Conservation (phyloP, 2,888 invertebrate species). For the Frankliniella intonsa region DNA sequence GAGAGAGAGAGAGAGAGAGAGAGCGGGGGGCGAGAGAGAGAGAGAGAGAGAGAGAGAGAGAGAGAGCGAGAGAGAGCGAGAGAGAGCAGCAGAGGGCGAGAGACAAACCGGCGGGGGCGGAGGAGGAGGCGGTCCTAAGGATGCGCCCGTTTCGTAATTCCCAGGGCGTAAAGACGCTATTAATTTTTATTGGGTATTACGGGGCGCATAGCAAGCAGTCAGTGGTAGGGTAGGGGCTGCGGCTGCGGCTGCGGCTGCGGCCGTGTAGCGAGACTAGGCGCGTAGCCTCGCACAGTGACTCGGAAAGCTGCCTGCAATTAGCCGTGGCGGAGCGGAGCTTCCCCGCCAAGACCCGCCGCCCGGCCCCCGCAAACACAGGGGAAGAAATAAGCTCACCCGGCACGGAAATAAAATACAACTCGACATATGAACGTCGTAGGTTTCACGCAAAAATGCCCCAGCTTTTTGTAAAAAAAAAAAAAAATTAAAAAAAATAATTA, state of each 20-base stretch:
- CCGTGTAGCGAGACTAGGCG: not conserved
- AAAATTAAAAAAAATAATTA: too few species aligned
- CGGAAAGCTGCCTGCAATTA: too few species aligned
- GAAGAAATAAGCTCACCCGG: too few species aligned
- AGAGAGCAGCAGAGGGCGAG: not conserved
- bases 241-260: not conserved
- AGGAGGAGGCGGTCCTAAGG: not conserved
- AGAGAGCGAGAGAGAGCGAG: not conserved
- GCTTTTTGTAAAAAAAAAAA: too few species aligned
- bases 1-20: not conserved
- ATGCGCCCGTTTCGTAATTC: not conserved
- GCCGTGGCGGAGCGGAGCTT: too few species aligned
- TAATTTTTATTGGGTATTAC: slow-evolving; percentile 11
- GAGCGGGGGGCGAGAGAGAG: not conserved
- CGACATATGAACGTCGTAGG: too few species aligned
- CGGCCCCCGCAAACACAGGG: too few species aligned
- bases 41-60: not conserved
- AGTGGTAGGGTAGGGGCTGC: too few species aligned
- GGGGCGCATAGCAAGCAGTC: not conserved
- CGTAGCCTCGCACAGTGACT: not conserved
- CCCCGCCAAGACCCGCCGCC: too few species aligned
- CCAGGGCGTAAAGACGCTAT: not conserved
- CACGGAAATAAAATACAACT: too few species aligned
- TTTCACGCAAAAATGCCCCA: too few species aligned
- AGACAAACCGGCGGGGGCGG: not conserved